These are phyloP conservation scores for Arge pagana DNA, from an alignment of 2,888 invertebrate genomes.

Conservation along the genomic window DNA sequence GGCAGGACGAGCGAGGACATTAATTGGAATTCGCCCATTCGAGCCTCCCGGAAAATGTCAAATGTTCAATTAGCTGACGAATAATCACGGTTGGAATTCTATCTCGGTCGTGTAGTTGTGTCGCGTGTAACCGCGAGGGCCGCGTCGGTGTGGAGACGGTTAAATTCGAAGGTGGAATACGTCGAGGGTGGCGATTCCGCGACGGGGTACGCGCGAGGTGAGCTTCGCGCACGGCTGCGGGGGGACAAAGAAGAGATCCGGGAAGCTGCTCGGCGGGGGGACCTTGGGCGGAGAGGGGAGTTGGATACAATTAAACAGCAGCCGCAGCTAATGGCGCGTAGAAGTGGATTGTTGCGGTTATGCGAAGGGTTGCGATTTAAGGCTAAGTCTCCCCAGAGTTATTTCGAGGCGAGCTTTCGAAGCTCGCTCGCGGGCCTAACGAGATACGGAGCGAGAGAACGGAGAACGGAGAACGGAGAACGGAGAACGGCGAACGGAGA, in stretches of 20 bases:
- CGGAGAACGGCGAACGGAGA: no score
- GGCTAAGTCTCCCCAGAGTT: conserved; percentile 16
- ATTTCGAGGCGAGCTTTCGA: conserved; percentile 11
- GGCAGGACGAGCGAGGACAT: no score
- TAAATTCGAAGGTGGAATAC: conserved; percentile 7
- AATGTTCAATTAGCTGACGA: conserved; percentile 5
- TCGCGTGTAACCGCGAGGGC: conserved; percentile 6
- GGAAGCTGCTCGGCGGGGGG: no score
- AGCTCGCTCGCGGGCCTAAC: no score
- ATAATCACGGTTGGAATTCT: conserved; percentile 16
- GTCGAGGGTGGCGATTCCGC: neutral
- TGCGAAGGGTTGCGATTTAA: conserved; percentile 20
- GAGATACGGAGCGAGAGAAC: no score
- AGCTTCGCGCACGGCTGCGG: neutral
- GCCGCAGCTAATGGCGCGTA: conserved; percentile 22
- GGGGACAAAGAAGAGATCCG: no score
- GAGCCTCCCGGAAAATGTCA: neutral
- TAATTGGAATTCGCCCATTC: no score
- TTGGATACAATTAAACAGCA: conserved; percentile 21
- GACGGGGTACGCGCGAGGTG: neutral
- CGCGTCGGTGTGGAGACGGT: neutral
- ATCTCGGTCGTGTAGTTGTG: conserved; percentile 17
- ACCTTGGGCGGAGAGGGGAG: neutral
- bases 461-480: no score
- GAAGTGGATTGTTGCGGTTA: conserved; percentile 21